A percentile compares a stretch with the other conserved stretches of the same genome.
Conservation (phyloP, 2,797 vertebrate species). For the Ambastaia sidthimunki region DNA sequence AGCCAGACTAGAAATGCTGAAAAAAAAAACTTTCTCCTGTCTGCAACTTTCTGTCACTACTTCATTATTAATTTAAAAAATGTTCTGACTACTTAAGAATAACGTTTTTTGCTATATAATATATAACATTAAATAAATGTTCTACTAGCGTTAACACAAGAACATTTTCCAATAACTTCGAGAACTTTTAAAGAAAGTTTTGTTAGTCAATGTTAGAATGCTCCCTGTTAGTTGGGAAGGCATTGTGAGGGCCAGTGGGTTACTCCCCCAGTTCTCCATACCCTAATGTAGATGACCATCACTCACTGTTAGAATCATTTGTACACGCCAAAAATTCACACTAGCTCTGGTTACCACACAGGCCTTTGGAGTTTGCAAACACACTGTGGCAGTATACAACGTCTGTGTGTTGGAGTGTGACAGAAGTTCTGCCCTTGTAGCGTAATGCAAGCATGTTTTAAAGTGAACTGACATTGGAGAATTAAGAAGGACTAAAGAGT, state of each 20-base stretch:
- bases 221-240: no score
- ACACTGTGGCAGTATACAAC: conserved; percentile 26
- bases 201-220: no score
- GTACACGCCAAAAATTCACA: conserved; percentile 75
- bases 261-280: conserved; percentile 30
- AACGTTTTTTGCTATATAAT: no score
- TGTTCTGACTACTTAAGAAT: no score
- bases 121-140: no score
- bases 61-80: conserved; percentile 64
- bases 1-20: neutral
- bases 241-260: conserved; percentile 17
- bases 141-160: no score
- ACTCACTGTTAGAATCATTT: conserved; percentile 71
- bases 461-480: conserved; percentile 8
- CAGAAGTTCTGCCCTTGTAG: conserved; percentile 3
- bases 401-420: conserved; percentile 20
- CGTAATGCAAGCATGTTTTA: conserved; percentile 7
- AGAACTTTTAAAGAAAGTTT: no score
- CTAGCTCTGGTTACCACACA: conserved; percentile 70
- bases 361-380: conserved; percentile 64
- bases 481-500: neutral
- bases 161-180: no score
- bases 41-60: conserved; percentile 49
- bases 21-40: neutral
- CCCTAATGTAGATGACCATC: conserved; percentile 61